Evolutionary conservation across 2,888 invertebrate genomes (phyloP).

Genomic region (Polydrusus cervinus): DNA sequence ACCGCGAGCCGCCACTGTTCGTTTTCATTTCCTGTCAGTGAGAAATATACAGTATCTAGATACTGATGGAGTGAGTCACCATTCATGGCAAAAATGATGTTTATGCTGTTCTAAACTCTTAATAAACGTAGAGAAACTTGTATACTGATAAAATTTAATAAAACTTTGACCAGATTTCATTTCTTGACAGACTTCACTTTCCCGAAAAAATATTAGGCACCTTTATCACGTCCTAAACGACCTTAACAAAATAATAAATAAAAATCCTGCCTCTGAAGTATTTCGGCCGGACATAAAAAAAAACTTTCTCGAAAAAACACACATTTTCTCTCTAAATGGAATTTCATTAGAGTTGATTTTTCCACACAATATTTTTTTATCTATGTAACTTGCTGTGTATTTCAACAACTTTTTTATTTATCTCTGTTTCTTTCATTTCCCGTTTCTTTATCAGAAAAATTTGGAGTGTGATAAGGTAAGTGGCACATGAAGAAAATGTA

Average conservation of each 20-base stretch:
- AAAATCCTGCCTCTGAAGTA: constrained; percentile 9
- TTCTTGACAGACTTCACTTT: neutral
- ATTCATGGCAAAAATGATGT: too few relatives aligned
- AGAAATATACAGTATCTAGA: too few relatives aligned
- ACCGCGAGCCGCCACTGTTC: too few relatives aligned
- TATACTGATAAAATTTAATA: too few relatives aligned
- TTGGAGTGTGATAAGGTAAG: constrained; percentile 17
- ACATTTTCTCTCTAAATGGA: constrained; percentile 30
- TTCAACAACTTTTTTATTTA: constrained; percentile 43
- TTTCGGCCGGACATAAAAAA: constrained; percentile 9
- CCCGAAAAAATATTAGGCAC: neutral
- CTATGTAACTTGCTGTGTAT: constrained; percentile 26
- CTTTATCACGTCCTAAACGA: constrained; percentile 14
- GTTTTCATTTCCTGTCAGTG: too few relatives aligned
- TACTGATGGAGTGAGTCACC: too few relatives aligned
- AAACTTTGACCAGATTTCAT: too few relatives aligned
- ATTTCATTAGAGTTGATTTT: constrained; percentile 38
- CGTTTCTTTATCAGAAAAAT: constrained; percentile 35
- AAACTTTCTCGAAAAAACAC: constrained; percentile 14
- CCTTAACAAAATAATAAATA: constrained; percentile 9
- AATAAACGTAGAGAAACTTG: too few relatives aligned
- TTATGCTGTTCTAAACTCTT: too few relatives aligned
- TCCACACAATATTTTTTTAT: constrained; percentile 37
- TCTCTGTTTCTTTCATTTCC: constrained; percentile 27
- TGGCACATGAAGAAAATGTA: constrained; percentile 12